These are phyloP conservation scores for Prionailurus bengalensis DNA, from an alignment of 2,113 vertebrate genomes.

Conservation along the genomic window DNA sequence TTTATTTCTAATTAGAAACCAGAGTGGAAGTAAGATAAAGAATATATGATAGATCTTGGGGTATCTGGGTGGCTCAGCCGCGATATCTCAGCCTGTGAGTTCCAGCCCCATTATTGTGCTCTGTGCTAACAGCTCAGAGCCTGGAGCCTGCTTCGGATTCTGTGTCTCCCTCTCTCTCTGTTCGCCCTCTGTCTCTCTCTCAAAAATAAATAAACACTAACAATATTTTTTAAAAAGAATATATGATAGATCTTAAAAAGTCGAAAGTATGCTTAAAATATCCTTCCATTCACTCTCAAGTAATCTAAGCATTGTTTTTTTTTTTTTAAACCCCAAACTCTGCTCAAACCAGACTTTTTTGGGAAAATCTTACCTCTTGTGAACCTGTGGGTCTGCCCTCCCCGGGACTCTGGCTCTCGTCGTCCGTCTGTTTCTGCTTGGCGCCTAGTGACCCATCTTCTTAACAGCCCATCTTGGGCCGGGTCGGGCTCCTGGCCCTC, in stretches of 20 bases:
- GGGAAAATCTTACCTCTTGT: background rate
- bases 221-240: too few species aligned
- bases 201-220: too few species aligned
- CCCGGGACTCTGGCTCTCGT: fast-evolving
- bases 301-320: too few species aligned
- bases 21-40: background rate
- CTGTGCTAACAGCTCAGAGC: too few species aligned
- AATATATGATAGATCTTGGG: too few species aligned
- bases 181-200: too few species aligned
- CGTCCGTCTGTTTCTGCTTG: fast-evolving
- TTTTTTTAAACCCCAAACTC: background rate
- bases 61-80: too few species aligned
- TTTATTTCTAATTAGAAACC: background rate
- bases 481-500: fast-evolving
- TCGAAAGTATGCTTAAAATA: background rate
- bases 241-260: background rate
- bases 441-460: background rate
- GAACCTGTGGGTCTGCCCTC: background rate
- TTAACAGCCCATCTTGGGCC: too few species aligned
- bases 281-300: background rate
- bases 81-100: too few species aligned
- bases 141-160: too few species aligned
- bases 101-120: too few species aligned
- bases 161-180: too few species aligned
- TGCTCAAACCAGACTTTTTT: background rate